Conservation (phyloP, 1,140 invertebrate species). For the Lasioglossum baleicum region DNA sequence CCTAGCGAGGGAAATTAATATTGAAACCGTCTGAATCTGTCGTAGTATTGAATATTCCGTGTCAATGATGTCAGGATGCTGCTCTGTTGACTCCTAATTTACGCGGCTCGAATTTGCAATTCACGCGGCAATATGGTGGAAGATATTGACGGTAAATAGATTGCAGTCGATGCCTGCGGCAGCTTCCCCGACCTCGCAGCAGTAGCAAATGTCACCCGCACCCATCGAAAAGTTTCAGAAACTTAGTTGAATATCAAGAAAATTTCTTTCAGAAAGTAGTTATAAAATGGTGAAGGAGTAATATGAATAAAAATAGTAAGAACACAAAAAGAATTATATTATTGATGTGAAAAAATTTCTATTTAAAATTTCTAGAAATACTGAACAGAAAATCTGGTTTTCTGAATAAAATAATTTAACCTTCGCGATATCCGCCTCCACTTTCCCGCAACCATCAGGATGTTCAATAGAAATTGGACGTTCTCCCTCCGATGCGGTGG, state of each 20-base stretch:
- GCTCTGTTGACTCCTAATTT: slow-evolving; percentile 6
- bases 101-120: slow-evolving; percentile 4
- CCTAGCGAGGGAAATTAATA: not conserved
- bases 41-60: no score
- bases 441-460: not conserved
- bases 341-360: no score
- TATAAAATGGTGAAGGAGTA: no score
- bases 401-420: no score
- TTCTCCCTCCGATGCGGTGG: not conserved
- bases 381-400: no score
- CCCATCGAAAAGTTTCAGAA: not conserved
- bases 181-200: not conserved
- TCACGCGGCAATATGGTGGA: not conserved
- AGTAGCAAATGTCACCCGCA: not conserved
- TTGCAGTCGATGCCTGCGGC: not conserved
- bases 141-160: slow-evolving; percentile 16
- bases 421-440: no score
- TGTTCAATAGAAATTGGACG: slow-evolving; percentile 3
- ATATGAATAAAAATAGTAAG: no score
- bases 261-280: no score
- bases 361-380: no score
- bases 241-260: not conserved
- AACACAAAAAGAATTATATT: no score
- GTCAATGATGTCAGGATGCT: not conserved
- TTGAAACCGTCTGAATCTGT: no score